Base-by-base conservation (phyloP, 2,888 invertebrate species). In the Zeuzera pyrina region DNA sequence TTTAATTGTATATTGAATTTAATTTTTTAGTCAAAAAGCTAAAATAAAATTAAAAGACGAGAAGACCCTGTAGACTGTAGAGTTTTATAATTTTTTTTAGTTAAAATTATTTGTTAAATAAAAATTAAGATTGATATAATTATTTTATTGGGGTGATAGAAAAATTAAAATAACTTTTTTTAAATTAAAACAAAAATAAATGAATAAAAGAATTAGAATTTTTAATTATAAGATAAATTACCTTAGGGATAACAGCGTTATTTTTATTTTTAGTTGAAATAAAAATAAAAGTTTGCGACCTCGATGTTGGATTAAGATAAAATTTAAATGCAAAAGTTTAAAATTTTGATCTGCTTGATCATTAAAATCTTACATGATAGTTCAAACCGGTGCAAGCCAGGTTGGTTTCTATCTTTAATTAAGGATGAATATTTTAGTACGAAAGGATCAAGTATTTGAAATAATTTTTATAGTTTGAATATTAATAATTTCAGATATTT, bases 261-360 rank as follows among this genome's bases (percentile, higher is more conserved):
- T 91, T 85, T 87, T 87, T 86, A 88, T 88, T 76, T 74, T 88
- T 85, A 91, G 91, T 85, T 86, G 89, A 63, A 71, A 91, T 91
- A 86, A 78, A 84, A 86, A 88, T 85, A 84, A 86, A 70, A 86
- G 89, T 84, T 91, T 91, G 89, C 88, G 89, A 91, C 91, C 91
- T 92, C 92, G 91, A 92, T 92, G 91, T 92, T 92, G 91, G 89
- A 91, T 91, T 91, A 91, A 89, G 85, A 83, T 85, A 79, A 84
- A 86, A 76, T 79, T 85, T 85, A 79, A 85, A 86, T 85, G 89
- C 60, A 91, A 87, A 71, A 77, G 85, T 85, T 88, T 81, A 85
- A 83, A 76, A 73, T 78, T 88, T 89, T 86, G 85, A 88, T 89
- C 89, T 91, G 90, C 91, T 91, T 90, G 89, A 90, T 89, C 86